These are phyloP conservation scores for Drosophila quadrilineata DNA, from an alignment of 1,140 invertebrate genomes.

Conservation along the genomic window DNA sequence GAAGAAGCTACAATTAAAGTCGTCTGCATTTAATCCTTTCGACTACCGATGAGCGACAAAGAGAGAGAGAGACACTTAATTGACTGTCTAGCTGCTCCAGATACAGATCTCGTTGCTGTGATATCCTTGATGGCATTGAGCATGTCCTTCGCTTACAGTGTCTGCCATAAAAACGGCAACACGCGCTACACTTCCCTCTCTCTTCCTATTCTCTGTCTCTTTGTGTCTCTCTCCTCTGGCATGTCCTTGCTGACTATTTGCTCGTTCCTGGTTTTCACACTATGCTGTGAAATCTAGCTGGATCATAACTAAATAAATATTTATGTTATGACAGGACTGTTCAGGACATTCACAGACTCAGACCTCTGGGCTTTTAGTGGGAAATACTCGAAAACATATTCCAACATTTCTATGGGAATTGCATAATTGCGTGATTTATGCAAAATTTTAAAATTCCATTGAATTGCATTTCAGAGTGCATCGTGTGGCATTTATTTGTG, in stretches of 20 bases:
- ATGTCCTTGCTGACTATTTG: slow-evolving; percentile 42
- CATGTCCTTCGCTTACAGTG: slow-evolving; percentile 5
- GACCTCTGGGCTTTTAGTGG: slow-evolving; percentile 70
- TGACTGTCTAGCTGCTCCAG: too few relatives aligned
- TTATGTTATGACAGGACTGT: slow-evolving; percentile 46
- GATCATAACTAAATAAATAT: slow-evolving; percentile 77
- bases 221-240: background rate
- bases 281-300: slow-evolving; percentile 58
- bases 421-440: slow-evolving; percentile 37
- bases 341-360: slow-evolving; percentile 11
- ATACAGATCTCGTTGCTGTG: too few relatives aligned
- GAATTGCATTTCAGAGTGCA: slow-evolving; percentile 10
- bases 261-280: slow-evolving; percentile 65
- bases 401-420: background rate
- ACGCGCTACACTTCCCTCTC: background rate
- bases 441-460: slow-evolving; percentile 23
- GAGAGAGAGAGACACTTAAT: too few relatives aligned
- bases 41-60: slow-evolving; percentile 2
- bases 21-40: slow-evolving; percentile 11
- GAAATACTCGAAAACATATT: slow-evolving; percentile 33
- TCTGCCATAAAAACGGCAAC: slow-evolving; percentile 43
- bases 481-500: slow-evolving; percentile 29
- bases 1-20: slow-evolving; percentile 31
- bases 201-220: background rate
- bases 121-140: background rate